Evolutionary conservation across 2,888 invertebrate genomes (phyloP).

Genomic region (Sipha maydis): DNA sequence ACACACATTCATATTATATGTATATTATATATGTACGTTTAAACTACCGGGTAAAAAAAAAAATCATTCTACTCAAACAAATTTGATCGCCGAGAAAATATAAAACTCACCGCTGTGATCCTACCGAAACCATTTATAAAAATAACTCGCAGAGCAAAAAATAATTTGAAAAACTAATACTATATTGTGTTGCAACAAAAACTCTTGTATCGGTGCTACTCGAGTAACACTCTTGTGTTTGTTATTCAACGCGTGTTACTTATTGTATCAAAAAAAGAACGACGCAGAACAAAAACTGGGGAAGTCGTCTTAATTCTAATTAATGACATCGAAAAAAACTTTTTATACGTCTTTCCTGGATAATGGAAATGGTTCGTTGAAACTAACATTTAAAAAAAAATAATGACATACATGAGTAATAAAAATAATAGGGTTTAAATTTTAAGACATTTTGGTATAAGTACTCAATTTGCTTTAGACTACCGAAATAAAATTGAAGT

Average conservation of each 20-base stretch:
- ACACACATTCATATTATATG: background rate
- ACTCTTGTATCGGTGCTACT: background rate
- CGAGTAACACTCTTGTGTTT: background rate
- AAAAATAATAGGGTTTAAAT: conserved; percentile 6
- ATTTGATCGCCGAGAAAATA: background rate
- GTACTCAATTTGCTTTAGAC: background rate
- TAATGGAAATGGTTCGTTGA: background rate
- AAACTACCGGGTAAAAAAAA: background rate
- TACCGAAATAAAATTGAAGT: background rate
- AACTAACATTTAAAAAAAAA: background rate
- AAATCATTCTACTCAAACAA: conserved; percentile 6
- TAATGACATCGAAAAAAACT: conserved; percentile 33
- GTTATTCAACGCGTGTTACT: background rate
- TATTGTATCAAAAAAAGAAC: background rate
- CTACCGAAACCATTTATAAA: conserved; percentile 10
- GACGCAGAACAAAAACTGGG: conserved; percentile 20
- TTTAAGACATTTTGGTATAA: conserved; percentile 1
- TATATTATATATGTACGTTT: background rate
- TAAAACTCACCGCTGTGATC: background rate
- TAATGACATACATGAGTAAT: background rate
- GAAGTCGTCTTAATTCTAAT: conserved; percentile 45
- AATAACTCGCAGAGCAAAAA: conserved; percentile 16
- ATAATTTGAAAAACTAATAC: conserved; percentile 38
- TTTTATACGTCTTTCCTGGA: background rate
- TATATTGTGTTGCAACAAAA: background rate